These are phyloP conservation scores for Rhopalosiphum padi DNA, from an alignment of 1,140 invertebrate genomes.

Conservation along the genomic window DNA sequence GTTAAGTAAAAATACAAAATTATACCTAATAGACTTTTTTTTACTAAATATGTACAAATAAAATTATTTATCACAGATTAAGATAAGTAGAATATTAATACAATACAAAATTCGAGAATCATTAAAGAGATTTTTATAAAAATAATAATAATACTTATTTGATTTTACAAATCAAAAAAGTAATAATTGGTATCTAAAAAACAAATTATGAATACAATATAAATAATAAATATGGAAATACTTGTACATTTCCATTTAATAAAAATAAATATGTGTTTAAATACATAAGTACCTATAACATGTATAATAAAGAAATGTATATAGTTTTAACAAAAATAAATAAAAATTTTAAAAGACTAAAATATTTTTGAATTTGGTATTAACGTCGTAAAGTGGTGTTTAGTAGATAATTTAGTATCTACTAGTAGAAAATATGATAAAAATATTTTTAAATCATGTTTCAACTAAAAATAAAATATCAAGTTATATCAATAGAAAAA, in stretches of 20 bases:
- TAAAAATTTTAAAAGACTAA: neutral
- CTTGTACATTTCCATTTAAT: neutral
- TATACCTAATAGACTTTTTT: neutral
- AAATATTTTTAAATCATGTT: neutral
- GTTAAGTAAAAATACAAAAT: neutral
- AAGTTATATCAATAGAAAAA: neutral
- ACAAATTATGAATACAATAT: neutral
- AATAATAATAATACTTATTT: neutral
- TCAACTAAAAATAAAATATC: neutral
- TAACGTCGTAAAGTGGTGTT: neutral
- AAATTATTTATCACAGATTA: slow-evolving; percentile 41
- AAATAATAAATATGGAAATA: neutral
- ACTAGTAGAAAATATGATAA: neutral
- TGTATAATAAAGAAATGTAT: slow-evolving; percentile 1
- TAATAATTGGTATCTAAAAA: neutral
- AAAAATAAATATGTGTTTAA: neutral
- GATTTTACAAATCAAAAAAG: neutral
- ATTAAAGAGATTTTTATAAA: neutral
- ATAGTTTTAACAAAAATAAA: slow-evolving; percentile 40
- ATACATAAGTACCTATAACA: neutral
- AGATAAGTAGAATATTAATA: neutral
- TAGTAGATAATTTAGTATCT: neutral
- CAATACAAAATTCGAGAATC: neutral
- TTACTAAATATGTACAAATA: slow-evolving; percentile 2
- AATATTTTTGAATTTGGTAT: slow-evolving; percentile 7